A percentile compares a stretch with the other conserved stretches of the same genome.
Conservation (phyloP, 2,888 invertebrate species). For the Miltochrista miniata region DNA sequence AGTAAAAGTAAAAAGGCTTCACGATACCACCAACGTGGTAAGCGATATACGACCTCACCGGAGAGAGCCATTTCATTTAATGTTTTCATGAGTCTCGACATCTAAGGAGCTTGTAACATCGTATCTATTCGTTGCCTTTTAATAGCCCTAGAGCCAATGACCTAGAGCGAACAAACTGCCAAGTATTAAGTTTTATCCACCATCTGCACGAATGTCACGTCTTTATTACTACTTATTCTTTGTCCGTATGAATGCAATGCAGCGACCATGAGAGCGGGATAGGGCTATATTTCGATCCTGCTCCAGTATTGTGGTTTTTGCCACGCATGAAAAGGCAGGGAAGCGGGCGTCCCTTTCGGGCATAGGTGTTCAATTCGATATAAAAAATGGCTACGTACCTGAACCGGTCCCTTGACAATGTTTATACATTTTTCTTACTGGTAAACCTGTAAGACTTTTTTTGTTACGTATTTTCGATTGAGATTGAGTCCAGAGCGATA, state of each 20-base stretch:
- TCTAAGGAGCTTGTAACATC: slow-evolving; percentile 78
- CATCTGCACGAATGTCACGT: slow-evolving; percentile 82
- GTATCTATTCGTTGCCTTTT: slow-evolving; percentile 76
- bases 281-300: slow-evolving; percentile 50
- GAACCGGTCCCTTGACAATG: slow-evolving; percentile 76
- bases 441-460: slow-evolving; percentile 56
- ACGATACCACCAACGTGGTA: slow-evolving; percentile 69
- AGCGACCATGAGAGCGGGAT: slow-evolving; percentile 49
- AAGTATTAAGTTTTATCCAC: slow-evolving; percentile 81
- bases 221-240: slow-evolving; percentile 82
- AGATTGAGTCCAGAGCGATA: slow-evolving; percentile 76
- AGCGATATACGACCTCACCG: slow-evolving; percentile 66
- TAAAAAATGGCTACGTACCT: slow-evolving; percentile 80
- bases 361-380: slow-evolving; percentile 79
- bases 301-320: slow-evolving; percentile 52
- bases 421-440: slow-evolving; percentile 80
- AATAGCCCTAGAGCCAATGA: slow-evolving; percentile 74
- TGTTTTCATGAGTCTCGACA: slow-evolving; percentile 75
- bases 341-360: slow-evolving; percentile 65
- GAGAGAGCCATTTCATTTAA: slow-evolving; percentile 73
- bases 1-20: slow-evolving; percentile 70
- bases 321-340: slow-evolving; percentile 59
- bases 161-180: slow-evolving; percentile 73
- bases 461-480: slow-evolving; percentile 78
- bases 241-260: slow-evolving; percentile 80